These are phyloP conservation scores for Nyctibius bracteatus DNA, from an alignment of 2,113 vertebrate species.

Conservation along the genomic window DNA sequence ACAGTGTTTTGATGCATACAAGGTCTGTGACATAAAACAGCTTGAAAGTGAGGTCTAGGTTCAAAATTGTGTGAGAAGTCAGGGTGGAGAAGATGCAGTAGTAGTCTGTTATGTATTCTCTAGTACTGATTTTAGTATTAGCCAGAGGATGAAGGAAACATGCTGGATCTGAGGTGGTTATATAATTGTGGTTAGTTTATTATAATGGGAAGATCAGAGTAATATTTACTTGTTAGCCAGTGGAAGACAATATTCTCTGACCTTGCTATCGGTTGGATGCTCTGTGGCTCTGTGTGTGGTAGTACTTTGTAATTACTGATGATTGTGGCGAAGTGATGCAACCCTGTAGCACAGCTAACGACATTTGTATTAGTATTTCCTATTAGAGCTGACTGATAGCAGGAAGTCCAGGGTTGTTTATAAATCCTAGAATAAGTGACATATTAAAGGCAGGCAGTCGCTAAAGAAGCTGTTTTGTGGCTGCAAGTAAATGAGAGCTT, in stretches of 20 bases:
- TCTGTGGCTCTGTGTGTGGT: neutral
- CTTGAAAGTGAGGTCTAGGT: neutral
- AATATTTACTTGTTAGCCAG: neutral
- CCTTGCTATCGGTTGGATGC: neutral
- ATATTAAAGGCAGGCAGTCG: neutral
- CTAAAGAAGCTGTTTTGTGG: neutral
- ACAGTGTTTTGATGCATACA: neutral
- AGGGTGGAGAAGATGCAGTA: neutral
- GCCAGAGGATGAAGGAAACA: neutral
- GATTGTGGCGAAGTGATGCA: neutral
- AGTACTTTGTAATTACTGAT: neutral
- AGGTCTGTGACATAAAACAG: neutral
- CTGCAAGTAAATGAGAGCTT: neutral
- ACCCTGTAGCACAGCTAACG: neutral
- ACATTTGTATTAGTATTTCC: neutral
- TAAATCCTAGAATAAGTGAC: neutral
- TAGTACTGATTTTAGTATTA: neutral
- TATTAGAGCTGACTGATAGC: neutral
- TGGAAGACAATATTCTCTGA: neutral
- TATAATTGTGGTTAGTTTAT: neutral
- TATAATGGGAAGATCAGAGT: neutral
- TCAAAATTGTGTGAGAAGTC: neutral
- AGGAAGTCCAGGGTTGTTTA: neutral
- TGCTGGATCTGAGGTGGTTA: neutral
- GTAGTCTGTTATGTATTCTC: neutral